Conservation (phyloP, 2,888 invertebrate genomes). For the Macrosoma leucophasiata region DNA sequence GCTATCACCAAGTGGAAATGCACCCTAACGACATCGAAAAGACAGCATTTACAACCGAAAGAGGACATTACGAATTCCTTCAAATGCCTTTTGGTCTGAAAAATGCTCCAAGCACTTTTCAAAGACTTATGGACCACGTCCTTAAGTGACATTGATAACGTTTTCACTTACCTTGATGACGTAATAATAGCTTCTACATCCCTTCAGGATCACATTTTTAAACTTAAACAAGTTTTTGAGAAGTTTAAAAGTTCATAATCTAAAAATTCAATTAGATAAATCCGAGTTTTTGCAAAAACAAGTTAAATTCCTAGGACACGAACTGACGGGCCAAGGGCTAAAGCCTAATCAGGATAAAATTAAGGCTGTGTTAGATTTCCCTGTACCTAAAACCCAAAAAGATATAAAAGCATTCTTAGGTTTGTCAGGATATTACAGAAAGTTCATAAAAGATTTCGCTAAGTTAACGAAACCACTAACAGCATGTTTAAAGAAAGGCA, state of each 20-base stretch:
- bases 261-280: constrained; percentile 16
- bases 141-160: constrained; percentile 31
- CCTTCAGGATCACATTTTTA: constrained; percentile 16
- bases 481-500: constrained; percentile 26
- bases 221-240: constrained; percentile 14
- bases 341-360: constrained; percentile 32
- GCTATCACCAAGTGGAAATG: constrained; percentile 26
- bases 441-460: constrained; percentile 29
- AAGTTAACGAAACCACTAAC: constrained; percentile 29
- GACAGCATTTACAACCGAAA: constrained; percentile 28
- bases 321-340: constrained; percentile 20
- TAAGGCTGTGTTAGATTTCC: constrained; percentile 25
- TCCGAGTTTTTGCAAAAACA: constrained; percentile 19
- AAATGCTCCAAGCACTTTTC: constrained; percentile 35
- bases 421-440: constrained; percentile 27
- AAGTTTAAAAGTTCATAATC: constrained; percentile 8
- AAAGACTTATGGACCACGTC: constrained; percentile 35
- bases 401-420: constrained; percentile 30
- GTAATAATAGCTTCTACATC: constrained; percentile 11
- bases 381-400: constrained; percentile 27
- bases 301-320: constrained; percentile 13
- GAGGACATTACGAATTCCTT: constrained; percentile 36
- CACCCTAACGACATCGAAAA: constrained; percentile 26
- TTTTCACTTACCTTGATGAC: constrained; percentile 17
- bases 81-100: constrained; percentile 37